Evolutionary conservation across 1,140 invertebrate species (phyloP).

Genomic region (Berghia stephanieae): DNA sequence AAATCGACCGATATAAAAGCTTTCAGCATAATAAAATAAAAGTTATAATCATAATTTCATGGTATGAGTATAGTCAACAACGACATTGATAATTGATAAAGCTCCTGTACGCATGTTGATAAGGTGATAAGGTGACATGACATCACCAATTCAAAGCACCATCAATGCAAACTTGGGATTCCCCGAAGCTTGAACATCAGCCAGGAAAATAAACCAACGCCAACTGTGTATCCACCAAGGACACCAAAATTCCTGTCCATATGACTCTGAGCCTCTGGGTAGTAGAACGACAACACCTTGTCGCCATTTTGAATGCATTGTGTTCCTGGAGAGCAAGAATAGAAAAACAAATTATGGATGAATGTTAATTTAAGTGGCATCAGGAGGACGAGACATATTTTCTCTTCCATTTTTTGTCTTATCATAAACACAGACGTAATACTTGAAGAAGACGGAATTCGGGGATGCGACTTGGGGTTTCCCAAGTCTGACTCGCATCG

Average conservation of each 20-base stretch:
- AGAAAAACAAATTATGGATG: neutral
- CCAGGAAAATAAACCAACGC: constrained; percentile 45
- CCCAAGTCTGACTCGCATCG: neutral
- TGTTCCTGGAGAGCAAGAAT: constrained; percentile 26
- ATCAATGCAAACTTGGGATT: constrained; percentile 43
- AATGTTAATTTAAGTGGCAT: neutral
- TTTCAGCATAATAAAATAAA: too few relatives aligned
- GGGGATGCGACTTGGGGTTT: neutral
- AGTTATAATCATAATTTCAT: too few relatives aligned
- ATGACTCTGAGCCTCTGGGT: constrained; percentile 50
- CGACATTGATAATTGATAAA: too few relatives aligned
- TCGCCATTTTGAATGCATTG: constrained; percentile 48
- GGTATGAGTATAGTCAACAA: too few relatives aligned
- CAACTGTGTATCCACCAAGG: constrained; percentile 45
- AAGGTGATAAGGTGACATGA: too few relatives aligned
- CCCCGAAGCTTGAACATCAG: constrained; percentile 50
- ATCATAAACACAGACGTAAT: neutral
- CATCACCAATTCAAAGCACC: too few relatives aligned
- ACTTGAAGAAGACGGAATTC: neutral
- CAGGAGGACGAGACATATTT: neutral
- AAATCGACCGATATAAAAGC: too few relatives aligned
- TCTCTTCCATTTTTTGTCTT: neutral
- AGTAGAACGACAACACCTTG: constrained; percentile 43
- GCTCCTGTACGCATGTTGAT: too few relatives aligned
- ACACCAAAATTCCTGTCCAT: constrained; percentile 51